Evolutionary conservation across 2,888 invertebrate genomes (phyloP), one percentile per base, ranked within the genome.

Genomic region (Cetonia aurata): DNA sequence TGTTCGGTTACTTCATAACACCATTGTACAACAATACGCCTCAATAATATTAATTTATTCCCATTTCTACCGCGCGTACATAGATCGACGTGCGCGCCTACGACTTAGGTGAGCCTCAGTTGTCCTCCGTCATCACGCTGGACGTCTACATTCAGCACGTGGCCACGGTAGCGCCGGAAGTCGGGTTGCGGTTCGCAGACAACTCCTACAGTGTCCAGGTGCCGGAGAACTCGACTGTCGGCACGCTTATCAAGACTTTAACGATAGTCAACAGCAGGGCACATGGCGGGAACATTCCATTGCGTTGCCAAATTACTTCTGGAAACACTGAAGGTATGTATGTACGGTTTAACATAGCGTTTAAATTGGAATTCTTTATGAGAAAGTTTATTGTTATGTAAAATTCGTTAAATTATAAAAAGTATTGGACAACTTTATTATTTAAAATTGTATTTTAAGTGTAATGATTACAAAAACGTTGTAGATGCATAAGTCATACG

Each of bases 111-210:
- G 94, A 93, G 52, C 96, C 94, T 0, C 92, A 93, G 77, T 86
- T 96, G 77, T 93, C 93, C 0, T 93, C 95, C 0, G 92, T 94
- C 0, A 91, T 92, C 8, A 93, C 93, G 1, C 88, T 96, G 0
- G 93, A 92, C 0, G 89, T 97, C 3, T 94, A 91, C 79, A 93
- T 96, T 12, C 91, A 93, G 66, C 95, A 95, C 81, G 90, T 93
- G 0, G 91, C 94, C 0, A 85, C 84, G 1, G 85, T 86, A 0
- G 84, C 88, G 0, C 89, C 90, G 4, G 89, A 93, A 86, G 90
- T 92, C 6, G 94, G 94, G 0, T 86, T 96, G 33, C 93, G 96
- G 0, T 97, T 97, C 81, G 93, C 94, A 6, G 96, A 96, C 80
- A 93, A 93, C 57, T 88, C 92, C 0, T 96, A 96, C 81, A 93